These are phyloP conservation scores for Drosophila aldrichi DNA, from an alignment of 2,888 invertebrate genomes.

Conservation along the genomic window DNA sequence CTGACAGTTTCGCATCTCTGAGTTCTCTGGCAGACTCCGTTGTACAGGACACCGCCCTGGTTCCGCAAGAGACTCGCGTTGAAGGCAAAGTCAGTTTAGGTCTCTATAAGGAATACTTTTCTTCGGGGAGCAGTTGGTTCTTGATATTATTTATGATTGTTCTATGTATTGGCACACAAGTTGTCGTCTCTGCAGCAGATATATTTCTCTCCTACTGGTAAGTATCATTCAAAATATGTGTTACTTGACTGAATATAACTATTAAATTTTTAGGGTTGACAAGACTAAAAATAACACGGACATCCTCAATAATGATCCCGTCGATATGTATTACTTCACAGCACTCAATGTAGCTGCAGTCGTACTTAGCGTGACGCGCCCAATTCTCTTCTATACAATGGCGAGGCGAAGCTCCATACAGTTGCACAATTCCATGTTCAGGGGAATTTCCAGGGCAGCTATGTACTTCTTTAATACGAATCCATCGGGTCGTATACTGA, in stretches of 20 bases:
- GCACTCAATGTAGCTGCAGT: slow-evolving; percentile 85
- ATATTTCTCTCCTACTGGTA: slow-evolving; percentile 92
- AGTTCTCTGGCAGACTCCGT: slow-evolving; percentile 85
- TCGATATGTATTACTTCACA: slow-evolving; percentile 86
- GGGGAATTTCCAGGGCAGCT: slow-evolving; percentile 90
- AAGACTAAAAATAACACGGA: slow-evolving; percentile 53
- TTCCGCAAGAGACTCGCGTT: slow-evolving; percentile 87
- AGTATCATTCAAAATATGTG: slow-evolving; percentile 7
- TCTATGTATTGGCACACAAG: slow-evolving; percentile 89
- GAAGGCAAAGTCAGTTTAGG: slow-evolving; percentile 88
- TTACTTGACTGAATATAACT: background rate
- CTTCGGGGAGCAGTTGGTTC: slow-evolving; percentile 89
- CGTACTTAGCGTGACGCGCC: slow-evolving; percentile 82
- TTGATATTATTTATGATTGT: slow-evolving; percentile 87
- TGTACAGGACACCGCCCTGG: slow-evolving; percentile 81
- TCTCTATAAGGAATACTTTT: slow-evolving; percentile 89
- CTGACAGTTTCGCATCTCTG: slow-evolving; percentile 84
- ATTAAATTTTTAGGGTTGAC: slow-evolving; percentile 58
- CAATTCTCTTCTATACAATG: slow-evolving; percentile 86
- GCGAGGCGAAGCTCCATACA: slow-evolving; percentile 90
- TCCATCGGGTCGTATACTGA: slow-evolving; percentile 92
- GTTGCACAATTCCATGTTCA: slow-evolving; percentile 94
- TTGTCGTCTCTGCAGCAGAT: slow-evolving; percentile 90
- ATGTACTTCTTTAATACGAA: slow-evolving; percentile 95
- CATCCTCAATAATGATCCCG: slow-evolving; percentile 40